Percentiles rank a stretch among this genome's conserved stretches.
These are phyloP conservation scores for Labeo calbasu DNA, from an alignment of 2,797 vertebrate genomes.

Conservation along the genomic window DNA sequence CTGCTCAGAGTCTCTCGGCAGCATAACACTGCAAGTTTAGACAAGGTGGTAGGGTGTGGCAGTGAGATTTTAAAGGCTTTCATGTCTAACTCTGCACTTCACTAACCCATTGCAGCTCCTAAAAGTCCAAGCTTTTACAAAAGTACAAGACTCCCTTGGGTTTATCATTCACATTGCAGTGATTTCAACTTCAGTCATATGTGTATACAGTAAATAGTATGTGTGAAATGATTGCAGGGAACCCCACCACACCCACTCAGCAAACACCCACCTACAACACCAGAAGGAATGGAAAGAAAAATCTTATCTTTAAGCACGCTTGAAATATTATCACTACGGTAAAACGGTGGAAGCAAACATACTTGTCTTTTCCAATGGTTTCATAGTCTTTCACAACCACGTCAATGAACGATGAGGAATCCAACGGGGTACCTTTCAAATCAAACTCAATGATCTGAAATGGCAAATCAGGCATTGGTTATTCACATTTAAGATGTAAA, in stretches of 20 bases:
- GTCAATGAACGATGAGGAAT: constrained; percentile 85
- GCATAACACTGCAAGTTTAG: constrained; percentile 65
- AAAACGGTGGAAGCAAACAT: constrained; percentile 67
- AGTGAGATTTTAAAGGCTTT: neutral
- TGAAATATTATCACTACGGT: neutral
- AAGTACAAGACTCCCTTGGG: neutral
- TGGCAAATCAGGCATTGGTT: constrained; percentile 9
- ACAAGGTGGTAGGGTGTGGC: constrained; percentile 60
- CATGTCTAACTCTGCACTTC: neutral
- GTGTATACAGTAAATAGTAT: neutral
- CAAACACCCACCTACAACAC: neutral
- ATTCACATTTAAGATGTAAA: neutral
- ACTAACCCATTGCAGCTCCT: neutral
- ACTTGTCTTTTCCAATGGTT: constrained; percentile 97
- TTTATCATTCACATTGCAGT: neutral
- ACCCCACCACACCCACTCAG: neutral
- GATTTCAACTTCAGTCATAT: neutral
- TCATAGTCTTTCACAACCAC: constrained; percentile 95
- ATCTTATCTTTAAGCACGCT: neutral
- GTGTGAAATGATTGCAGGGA: neutral
- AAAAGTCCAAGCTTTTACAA: neutral
- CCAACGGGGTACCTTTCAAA: constrained; percentile 85
- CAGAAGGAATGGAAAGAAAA: neutral
- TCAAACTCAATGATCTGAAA: constrained; percentile 92
- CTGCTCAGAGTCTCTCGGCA: constrained; percentile 19